These are phyloP conservation scores for Nyctereutes procyonoides DNA, from an alignment of 2,113 vertebrate species.

Conservation along the genomic window DNA sequence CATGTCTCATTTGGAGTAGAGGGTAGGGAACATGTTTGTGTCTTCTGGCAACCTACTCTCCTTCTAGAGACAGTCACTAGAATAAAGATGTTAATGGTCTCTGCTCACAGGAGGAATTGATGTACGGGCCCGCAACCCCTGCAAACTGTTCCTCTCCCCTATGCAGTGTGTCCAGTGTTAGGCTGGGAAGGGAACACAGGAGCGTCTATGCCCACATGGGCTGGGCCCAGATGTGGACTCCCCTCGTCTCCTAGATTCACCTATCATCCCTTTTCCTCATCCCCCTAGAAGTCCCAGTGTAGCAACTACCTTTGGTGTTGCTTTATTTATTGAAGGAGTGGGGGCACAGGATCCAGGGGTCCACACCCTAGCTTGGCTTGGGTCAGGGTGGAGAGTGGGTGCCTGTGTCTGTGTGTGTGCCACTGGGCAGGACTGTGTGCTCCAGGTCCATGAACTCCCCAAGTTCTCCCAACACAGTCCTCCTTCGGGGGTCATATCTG, in stretches of 20 bases:
- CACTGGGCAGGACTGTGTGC: background rate
- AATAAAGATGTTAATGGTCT: conserved; percentile 68
- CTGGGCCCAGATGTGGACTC: background rate
- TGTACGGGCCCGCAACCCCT: background rate
- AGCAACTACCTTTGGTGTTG: background rate
- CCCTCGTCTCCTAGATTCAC: background rate
- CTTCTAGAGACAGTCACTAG: conserved; percentile 47
- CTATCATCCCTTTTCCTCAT: background rate
- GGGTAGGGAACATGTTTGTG: background rate
- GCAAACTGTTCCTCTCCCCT: background rate
- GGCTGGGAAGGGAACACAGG: background rate
- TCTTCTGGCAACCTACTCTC: background rate
- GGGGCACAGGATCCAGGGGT: background rate
- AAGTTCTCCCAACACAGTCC: background rate
- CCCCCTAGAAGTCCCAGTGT: conserved; percentile 23
- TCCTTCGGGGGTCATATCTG: background rate
- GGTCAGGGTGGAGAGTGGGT: background rate
- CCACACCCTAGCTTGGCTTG: background rate
- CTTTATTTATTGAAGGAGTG: background rate
- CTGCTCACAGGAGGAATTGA: conserved; percentile 37
- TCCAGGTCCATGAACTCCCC: background rate
- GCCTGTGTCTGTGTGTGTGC: background rate
- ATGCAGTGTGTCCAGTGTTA: background rate
- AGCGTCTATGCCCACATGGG: background rate
- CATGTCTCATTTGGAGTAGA: background rate